Evolutionary conservation across 2,113 vertebrate species (phyloP), one percentile per base, ranked within the genome.

Genomic region (Lampris megalopsis): DNA sequence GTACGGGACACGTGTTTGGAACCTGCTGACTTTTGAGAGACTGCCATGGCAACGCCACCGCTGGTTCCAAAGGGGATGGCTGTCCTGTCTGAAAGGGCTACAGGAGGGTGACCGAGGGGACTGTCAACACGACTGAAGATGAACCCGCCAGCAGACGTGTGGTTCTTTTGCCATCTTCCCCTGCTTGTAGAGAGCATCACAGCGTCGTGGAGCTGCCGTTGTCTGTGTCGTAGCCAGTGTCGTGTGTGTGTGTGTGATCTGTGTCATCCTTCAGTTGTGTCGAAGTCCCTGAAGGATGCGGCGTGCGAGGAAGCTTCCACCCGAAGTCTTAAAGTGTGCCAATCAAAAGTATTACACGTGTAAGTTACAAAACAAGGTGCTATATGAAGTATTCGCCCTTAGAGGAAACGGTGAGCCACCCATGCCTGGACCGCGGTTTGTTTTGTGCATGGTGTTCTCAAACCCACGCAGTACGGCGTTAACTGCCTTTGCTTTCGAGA

Each of bases 281-380:
- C 38, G 1, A 81, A 75, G 77, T 38, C 52, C 3, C 43, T 73
- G 73, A 5, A 58, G 61, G 35, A 59, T 78, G 53, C 75, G 60
- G 64, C 59, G 53, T 53, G 35, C 69, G 70, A 63, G 53, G 58
- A 53, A 79, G 78, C 48, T n/a, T 71, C 63, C 69, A 59, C 67
- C 13, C 5, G n/a, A 48, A 41, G 48, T 53, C n/a, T n/a, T 40
- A 40, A 69, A 2, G 9, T 71, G 64, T 72, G 77, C 62, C 73
- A 68, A 53, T 83, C 72, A 74, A 47, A 67, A 67, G 67, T 81
- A 63, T 80, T 75, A 78, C 80, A 82, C 74, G 63, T 83, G 73
- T 83, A 59, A 68, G 71, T 77, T 60, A 83, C 80, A 69, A 58
- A 82, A 82, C 71, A 86, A 58, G 93, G 92, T 94, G 93, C 92